Evolutionary conservation across 2,113 vertebrate species (phyloP).

Genomic region (Alaudala cheleensis): DNA sequence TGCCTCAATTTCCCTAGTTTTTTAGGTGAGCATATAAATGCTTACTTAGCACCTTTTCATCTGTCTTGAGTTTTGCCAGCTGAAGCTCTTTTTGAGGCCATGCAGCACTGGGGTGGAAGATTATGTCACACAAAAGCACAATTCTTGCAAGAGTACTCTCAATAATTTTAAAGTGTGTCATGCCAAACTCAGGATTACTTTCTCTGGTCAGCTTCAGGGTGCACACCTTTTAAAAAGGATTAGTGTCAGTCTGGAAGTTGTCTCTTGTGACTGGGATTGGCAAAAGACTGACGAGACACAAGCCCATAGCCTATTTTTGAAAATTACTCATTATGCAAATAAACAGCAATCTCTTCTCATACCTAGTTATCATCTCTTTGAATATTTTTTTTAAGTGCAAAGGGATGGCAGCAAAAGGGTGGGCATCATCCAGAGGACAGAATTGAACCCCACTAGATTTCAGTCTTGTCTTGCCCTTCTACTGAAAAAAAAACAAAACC

Average conservation of each 20-base stretch:
- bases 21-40: neutral
- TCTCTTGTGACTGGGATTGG: neutral
- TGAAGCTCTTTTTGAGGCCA: neutral
- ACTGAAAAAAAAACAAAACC: neutral
- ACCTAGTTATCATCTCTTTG: neutral
- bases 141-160: neutral
- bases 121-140: neutral
- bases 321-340: neutral
- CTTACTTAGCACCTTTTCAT: neutral
- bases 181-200: neutral
- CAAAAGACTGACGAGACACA: neutral
- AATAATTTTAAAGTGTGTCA: neutral
- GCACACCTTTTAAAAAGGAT: neutral
- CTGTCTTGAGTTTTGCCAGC: neutral
- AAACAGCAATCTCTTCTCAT: neutral
- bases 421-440: neutral
- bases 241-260: neutral
- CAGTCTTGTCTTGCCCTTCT: neutral
- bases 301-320: neutral
- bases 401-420: neutral
- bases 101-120: neutral
- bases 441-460: neutral
- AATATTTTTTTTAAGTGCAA: neutral
- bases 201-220: neutral
- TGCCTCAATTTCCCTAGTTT: constrained; percentile 37